A percentile compares a stretch with the other conserved stretches of the same genome.
Evolutionary conservation across 2,113 vertebrate species (phyloP).

Genomic region (Epinephelus moara): DNA sequence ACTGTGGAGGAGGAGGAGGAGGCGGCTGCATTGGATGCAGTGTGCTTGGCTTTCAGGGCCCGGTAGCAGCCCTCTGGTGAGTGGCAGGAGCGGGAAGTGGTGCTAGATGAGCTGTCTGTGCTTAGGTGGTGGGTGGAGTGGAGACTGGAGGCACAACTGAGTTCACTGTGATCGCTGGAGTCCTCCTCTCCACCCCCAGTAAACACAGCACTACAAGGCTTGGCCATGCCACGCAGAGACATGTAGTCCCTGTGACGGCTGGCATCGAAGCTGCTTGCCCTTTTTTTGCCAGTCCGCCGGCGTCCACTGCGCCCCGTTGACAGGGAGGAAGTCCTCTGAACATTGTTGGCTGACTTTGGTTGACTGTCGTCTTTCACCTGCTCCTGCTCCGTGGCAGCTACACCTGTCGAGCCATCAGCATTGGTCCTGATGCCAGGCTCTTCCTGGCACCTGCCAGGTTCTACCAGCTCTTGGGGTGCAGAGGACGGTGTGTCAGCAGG

Average conservation of each 20-base stretch:
- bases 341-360: slow-evolving; percentile 87
- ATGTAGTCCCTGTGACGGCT: slow-evolving; percentile 94
- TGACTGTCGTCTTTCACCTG: slow-evolving; percentile 85
- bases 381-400: slow-evolving; percentile 70
- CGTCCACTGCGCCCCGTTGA: slow-evolving; percentile 78
- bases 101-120: slow-evolving; percentile 96
- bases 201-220: slow-evolving; percentile 92
- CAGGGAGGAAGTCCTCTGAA: slow-evolving; percentile 87
- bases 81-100: slow-evolving; percentile 92
- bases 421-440: slow-evolving; percentile 69
- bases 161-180: slow-evolving; percentile 97
- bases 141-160: slow-evolving; percentile 95
- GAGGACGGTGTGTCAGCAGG: slow-evolving; percentile 51
- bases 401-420: slow-evolving; percentile 69
- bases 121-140: slow-evolving; percentile 93
- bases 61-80: slow-evolving; percentile 91
- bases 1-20: slow-evolving; percentile 60
- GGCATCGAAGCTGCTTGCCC: slow-evolving; percentile 98
- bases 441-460: slow-evolving; percentile 50
- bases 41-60: slow-evolving; percentile 90
- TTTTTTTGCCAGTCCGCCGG: slow-evolving; percentile 92
- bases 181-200: slow-evolving; percentile 90
- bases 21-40: slow-evolving; percentile 55
- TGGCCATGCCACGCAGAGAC: slow-evolving; percentile 89
- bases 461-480: slow-evolving; percentile 50